Evolutionary conservation across 2,113 vertebrate genomes (phyloP), one percentile per base, ranked within the genome.

Genomic region (Uria aalge): DNA sequence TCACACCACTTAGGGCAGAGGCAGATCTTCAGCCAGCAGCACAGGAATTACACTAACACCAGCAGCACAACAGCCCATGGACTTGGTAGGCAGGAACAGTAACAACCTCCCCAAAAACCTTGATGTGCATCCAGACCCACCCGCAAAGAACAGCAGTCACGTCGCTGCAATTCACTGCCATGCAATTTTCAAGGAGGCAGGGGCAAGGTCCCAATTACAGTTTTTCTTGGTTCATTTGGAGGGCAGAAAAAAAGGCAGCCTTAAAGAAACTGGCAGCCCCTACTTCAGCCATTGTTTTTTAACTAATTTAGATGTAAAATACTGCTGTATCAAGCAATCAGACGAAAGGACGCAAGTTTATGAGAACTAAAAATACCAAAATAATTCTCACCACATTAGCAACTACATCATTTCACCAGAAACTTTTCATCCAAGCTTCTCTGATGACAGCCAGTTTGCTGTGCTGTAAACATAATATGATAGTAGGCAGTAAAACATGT

Each of bases 401-500:
- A 81, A 34, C 55, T 89, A 93, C 47, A 92, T 40, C 14, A 90
- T 41, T 89, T 86, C 64, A 89, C 45, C 32, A 72, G n/a, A 56
- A 81, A 57, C 36, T 72, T 88, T 84, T 82, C 66, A 89, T 71
- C 48, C 55, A 86, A 45, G 48, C 34, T 75, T 80, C 71, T 75
- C 87, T 88, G 85, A 79, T 91, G 63, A 88, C 90, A 92, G 41
- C 18, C 71, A 77, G 48, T 74, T 60, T 83, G 60, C 68, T 66
- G 40, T 63, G 68, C 75, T 84, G 55, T 81, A 95, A 97, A 87
- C 73, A 93, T 66, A 89, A 48, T 15, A 90, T 13, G 64, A 71
- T 7, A 90, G 74, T 17, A 92, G 38, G 72, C 43, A 94, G 78
- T 95, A 94, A 94, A 95, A 69, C 45, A 86, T 74, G 80, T 94